Percentiles rank a stretch among this genome's conserved stretches.
phyloP scores from a whole-genome alignment of 1,140 invertebrate species.

The Holcopasites calliopsidis region DNA sequence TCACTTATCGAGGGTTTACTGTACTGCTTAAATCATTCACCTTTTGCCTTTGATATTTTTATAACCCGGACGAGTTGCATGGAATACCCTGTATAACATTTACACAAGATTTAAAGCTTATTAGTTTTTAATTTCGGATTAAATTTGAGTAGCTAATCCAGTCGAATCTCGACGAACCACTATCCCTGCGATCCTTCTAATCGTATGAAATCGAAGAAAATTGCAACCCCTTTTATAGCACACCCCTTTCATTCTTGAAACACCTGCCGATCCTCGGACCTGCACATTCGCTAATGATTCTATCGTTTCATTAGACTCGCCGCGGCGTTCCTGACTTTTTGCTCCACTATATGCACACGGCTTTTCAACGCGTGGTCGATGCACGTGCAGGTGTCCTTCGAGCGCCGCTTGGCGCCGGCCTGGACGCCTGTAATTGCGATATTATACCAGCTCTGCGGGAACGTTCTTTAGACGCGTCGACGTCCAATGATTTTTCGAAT shows the following conservation, averaged over 20 bases:
- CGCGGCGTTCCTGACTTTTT: not conserved
- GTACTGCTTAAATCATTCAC: too few relatives aligned
- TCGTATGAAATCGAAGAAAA: not conserved
- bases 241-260: conserved; percentile 10
- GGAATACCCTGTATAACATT: too few relatives aligned
- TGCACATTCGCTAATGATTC: not conserved
- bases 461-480: conserved; percentile 17
- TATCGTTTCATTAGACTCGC: conserved; percentile 14
- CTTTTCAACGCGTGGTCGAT: conserved; percentile 2
- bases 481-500: conserved; percentile 29
- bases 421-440: conserved; percentile 46
- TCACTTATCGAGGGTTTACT: too few relatives aligned
- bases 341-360: conserved; percentile 21
- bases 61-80: too few relatives aligned
- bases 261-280: not conserved
- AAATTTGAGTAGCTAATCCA: too few relatives aligned
- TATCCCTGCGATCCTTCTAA: not conserved
- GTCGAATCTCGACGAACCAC: not conserved
- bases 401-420: conserved; percentile 52
- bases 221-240: not conserved
- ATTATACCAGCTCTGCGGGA: conserved; percentile 43
- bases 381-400: conserved; percentile 46
- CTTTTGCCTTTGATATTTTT: too few relatives aligned
- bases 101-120: too few relatives aligned
- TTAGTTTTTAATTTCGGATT: too few relatives aligned